Base-by-base conservation (phyloP, 1,140 invertebrate genomes). In the Laupala kohalensis region DNA sequence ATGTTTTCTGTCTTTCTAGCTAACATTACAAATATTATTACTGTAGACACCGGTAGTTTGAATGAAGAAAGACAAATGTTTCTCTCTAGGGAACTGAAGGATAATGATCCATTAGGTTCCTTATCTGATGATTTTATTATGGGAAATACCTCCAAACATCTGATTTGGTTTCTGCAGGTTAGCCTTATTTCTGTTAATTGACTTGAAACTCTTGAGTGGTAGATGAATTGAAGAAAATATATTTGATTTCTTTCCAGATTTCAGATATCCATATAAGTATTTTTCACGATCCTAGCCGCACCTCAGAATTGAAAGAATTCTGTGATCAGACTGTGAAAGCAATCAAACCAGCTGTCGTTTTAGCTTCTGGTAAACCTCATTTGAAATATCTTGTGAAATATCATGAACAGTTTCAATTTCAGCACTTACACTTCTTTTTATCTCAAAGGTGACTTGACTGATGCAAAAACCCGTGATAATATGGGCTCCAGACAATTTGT, bases 211-310 rank as follows among this genome's bases (percentile, higher is more conserved):
- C n/a, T n/a, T n/a, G n/a, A n/a, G n/a, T n/a, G n/a, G n/a, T n/a
- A n/a, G 12, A 13, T 13, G 53, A n/a, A n/a, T 23, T 63, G 26
- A 66, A 27, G 9, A 24, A 66, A 66, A 23, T 66, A 66, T 3
- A 24, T n/a, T 29, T n/a, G 28, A 66, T 76, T 75, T 76, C 72
- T 72, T 81, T 85, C 73, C 78, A 94, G 91, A 90, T 94, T 76
- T 91, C 91, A 70, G 94, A 97, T 81, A 86, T 96, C 70, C 94
- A 97, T 80, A 87, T 97, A 71, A 96, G 93, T 79, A 87, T 92
- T 78, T 95, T 92, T 80, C 84, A 87, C 78, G 93, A 95, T 79
- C 82, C 82, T 62, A 83, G 82, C 26, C 85, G 94, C 79, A 89
- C 91, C 77, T 84, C 84, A 25, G 88, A 95, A 75, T 87, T 97